Conservation (phyloP, 2,888 invertebrate species). For the Tortricodes alternella region DNA sequence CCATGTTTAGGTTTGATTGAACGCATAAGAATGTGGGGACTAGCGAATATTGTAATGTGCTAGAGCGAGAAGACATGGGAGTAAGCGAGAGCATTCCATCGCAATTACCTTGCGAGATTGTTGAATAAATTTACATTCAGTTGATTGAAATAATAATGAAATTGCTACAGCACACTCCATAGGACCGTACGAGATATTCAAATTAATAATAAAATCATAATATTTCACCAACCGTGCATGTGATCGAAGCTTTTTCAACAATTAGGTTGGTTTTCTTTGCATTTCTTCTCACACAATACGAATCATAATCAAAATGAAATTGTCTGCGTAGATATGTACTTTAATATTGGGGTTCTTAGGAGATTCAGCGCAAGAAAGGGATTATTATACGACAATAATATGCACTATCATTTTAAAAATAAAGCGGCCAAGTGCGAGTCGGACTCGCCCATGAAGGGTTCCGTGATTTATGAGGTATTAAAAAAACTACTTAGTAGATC, state of each 20-base stretch:
- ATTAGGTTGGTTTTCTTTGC: slow-evolving; percentile 57
- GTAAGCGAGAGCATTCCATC: slow-evolving; percentile 59
- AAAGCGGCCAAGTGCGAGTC: too few relatives aligned
- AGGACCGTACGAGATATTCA: slow-evolving; percentile 77
- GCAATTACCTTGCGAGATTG: slow-evolving; percentile 83
- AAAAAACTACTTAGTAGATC: too few relatives aligned
- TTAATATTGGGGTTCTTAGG: background rate
- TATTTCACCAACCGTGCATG: slow-evolving; percentile 73
- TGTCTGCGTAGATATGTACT: background rate
- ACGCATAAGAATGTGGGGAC: slow-evolving; percentile 78
- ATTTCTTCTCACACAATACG: slow-evolving; percentile 58
- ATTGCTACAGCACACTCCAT: slow-evolving; percentile 77
- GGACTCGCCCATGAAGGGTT: too few relatives aligned
- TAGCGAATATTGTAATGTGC: slow-evolving; percentile 53
- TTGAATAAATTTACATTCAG: slow-evolving; percentile 83
- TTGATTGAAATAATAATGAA: slow-evolving; percentile 84
- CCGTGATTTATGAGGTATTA: too few relatives aligned
- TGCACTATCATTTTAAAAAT: too few relatives aligned
- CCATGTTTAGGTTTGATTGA: slow-evolving; percentile 75
- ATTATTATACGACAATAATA: too few relatives aligned
- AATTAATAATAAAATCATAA: slow-evolving; percentile 81
- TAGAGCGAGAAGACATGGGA: slow-evolving; percentile 45
- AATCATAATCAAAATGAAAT: slow-evolving; percentile 43
- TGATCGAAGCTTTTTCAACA: slow-evolving; percentile 64
- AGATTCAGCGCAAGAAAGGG: too few relatives aligned